Percentiles rank a stretch among this genome's conserved stretches.
These are phyloP conservation scores for Myripristis murdjan DNA, from an alignment of 2,797 vertebrate species.

Conservation along the genomic window DNA sequence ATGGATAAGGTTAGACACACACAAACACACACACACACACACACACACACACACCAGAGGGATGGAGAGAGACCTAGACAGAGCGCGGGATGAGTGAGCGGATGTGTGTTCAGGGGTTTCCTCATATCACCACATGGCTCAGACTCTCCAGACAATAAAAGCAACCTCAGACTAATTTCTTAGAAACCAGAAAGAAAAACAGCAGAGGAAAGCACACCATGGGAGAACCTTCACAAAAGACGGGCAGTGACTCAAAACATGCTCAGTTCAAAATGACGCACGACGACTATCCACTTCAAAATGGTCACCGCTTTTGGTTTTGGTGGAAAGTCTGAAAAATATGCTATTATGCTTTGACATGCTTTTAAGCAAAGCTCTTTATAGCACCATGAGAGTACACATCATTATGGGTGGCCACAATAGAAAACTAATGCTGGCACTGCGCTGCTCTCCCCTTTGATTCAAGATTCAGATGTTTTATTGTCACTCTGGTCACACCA, in stretches of 20 bases:
- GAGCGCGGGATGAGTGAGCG: slow-evolving; percentile 50
- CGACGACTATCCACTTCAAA: not conserved
- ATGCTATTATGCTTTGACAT: too few species aligned
- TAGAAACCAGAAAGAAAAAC: slow-evolving; percentile 27
- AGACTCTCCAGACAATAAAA: slow-evolving; percentile 12
- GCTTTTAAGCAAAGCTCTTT: too few species aligned
- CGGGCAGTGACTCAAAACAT: slow-evolving; percentile 27
- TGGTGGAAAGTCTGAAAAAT: not conserved
- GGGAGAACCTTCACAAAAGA: slow-evolving; percentile 17
- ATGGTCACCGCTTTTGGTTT: not conserved
- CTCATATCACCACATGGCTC: slow-evolving; percentile 19
- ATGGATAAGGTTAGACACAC: slow-evolving; percentile 72
- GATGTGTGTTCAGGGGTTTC: slow-evolving; percentile 54
- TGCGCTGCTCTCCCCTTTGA: too few species aligned
- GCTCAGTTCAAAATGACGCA: slow-evolving; percentile 1
- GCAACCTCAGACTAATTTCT: slow-evolving; percentile 36
- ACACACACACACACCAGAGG: slow-evolving; percentile 48
- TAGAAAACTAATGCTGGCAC: too few species aligned
- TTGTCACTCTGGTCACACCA: too few species aligned
- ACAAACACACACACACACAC: not conserved
- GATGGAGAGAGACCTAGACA: slow-evolving; percentile 36
- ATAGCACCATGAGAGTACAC: too few species aligned
- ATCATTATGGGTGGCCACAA: too few species aligned
- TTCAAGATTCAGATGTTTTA: too few species aligned
- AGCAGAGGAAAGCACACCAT: not conserved